These are phyloP conservation scores for Sigmodon hispidus DNA, from an alignment of 2,113 vertebrate genomes.

Conservation along the genomic window DNA sequence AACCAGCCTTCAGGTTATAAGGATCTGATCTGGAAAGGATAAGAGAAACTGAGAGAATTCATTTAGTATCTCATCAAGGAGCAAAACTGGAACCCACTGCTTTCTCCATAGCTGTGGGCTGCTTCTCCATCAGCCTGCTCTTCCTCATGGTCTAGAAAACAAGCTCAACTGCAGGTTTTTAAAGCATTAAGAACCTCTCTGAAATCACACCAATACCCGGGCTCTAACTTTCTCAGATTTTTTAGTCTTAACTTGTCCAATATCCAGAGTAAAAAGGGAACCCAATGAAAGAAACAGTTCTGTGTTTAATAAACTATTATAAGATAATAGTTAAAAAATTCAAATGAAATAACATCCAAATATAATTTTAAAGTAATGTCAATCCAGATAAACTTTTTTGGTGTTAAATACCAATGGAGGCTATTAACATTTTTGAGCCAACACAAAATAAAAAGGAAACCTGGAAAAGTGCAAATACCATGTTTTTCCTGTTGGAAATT, in stretches of 20 bases:
- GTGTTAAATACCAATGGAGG: background rate
- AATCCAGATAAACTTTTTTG: background rate
- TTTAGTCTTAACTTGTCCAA: background rate
- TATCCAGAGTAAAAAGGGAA: background rate
- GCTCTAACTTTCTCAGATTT: background rate
- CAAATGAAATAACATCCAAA: constrained; percentile 2
- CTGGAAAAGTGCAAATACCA: background rate
- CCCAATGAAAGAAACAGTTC: background rate
- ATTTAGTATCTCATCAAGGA: background rate
- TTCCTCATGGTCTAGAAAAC: background rate
- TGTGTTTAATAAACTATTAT: background rate
- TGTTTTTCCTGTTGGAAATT: background rate
- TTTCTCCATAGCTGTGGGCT: background rate
- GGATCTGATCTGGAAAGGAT: constrained; percentile 6
- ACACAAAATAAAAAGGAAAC: background rate
- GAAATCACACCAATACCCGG: background rate
- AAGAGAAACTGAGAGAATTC: background rate
- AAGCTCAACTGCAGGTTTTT: background rate
- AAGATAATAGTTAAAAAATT: background rate
- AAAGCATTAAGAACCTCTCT: background rate
- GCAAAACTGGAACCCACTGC: background rate
- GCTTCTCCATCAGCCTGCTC: background rate
- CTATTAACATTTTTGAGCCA: background rate
- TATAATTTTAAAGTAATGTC: background rate
- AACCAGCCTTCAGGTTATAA: background rate